These are phyloP conservation scores for Dynastes hyllus DNA, from an alignment of 2,888 invertebrate species.

Conservation along the genomic window DNA sequence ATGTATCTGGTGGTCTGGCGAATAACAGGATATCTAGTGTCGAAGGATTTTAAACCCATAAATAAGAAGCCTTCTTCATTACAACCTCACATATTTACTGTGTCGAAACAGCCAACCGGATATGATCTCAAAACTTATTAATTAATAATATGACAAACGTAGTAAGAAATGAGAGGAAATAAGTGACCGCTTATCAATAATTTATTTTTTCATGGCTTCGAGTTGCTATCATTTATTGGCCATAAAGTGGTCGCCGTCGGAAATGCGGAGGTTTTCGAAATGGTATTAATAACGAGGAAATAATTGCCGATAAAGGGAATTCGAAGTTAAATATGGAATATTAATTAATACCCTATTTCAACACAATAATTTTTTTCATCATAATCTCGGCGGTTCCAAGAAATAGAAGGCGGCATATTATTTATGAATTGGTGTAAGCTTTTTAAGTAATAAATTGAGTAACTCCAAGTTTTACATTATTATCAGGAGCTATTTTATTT, in stretches of 20 bases:
- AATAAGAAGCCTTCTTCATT: constrained; percentile 1
- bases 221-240: constrained; percentile 1
- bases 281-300: background rate
- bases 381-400: background rate
- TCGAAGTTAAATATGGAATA: background rate
- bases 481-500: background rate
- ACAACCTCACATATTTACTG: background rate
- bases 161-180: constrained; percentile 1
- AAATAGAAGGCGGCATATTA: background rate
- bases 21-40: constrained; percentile 6
- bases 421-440: background rate
- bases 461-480: background rate
- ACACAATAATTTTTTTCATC: too few species aligned
- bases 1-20: constrained; percentile 13
- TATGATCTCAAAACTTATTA: constrained; percentile 6
- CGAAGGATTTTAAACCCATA: constrained; percentile 6
- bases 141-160: constrained; percentile 15
- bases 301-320: background rate
- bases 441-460: background rate
- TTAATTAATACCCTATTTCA: background rate
- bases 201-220: background rate
- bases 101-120: constrained; percentile 12
- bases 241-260: background rate
- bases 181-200: constrained; percentile 6
- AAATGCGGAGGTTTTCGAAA: background rate